phyloP scores from a whole-genome alignment of 2,113 vertebrate genomes.

The Falcunculus frontatus region DNA sequence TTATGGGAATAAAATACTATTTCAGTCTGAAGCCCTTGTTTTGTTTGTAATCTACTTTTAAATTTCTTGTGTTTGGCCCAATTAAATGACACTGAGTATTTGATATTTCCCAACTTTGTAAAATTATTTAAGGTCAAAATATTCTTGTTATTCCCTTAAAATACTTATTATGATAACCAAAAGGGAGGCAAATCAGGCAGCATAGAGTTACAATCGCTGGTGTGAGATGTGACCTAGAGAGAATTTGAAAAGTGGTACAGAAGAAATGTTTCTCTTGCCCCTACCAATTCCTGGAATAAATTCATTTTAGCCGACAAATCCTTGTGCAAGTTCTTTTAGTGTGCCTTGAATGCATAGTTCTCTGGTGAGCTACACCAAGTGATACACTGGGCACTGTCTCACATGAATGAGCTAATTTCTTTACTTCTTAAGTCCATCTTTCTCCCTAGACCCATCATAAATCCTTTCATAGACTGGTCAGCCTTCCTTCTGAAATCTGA shows the following conservation, averaged over 20 bases:
- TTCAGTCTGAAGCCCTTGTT: not conserved
- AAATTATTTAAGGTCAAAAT: not conserved
- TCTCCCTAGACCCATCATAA: not conserved
- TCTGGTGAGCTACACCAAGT: not conserved
- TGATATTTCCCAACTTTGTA: not conserved
- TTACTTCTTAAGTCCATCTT: not conserved
- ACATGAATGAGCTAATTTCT: not conserved
- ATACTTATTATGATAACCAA: not conserved
- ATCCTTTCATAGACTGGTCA: not conserved
- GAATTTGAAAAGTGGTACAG: not conserved
- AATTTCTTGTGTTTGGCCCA: not conserved
- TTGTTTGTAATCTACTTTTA: not conserved
- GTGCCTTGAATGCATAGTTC: not conserved
- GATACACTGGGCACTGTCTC: not conserved
- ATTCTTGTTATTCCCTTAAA: not conserved
- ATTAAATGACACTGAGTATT: not conserved
- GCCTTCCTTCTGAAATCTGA: not conserved
- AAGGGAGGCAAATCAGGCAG: not conserved
- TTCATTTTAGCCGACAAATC: not conserved
- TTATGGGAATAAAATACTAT: not conserved
- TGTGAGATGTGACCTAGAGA: not conserved
- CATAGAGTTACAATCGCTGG: not conserved
- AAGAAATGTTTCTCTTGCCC: not conserved
- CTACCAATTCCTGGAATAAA: not conserved
- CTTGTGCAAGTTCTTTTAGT: not conserved